Percentiles rank a stretch among this genome's conserved stretches.
Conservation (phyloP, 2,888 invertebrate species). For the Myopa testacea region DNA sequence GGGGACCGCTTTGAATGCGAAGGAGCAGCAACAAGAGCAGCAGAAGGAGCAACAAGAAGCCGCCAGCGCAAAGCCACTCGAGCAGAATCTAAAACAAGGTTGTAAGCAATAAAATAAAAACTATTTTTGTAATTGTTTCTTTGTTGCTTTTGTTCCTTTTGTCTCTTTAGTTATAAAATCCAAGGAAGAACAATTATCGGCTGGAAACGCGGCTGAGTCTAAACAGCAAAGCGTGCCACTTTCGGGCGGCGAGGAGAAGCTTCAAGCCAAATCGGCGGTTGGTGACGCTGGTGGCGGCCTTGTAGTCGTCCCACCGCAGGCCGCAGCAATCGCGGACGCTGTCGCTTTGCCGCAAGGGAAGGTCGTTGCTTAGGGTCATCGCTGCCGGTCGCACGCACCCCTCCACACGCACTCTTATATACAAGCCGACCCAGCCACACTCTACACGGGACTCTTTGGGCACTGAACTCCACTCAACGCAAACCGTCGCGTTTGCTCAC, state of each 20-base stretch:
- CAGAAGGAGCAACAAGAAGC: neutral
- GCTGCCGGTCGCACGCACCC: conserved; percentile 31
- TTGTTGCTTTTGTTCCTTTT: no score
- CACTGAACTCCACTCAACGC: neutral
- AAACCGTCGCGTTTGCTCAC: neutral
- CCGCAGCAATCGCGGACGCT: neutral
- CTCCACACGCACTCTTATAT: conserved; percentile 40
- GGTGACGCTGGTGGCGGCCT: conserved; percentile 1
- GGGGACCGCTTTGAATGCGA: conserved; percentile 51
- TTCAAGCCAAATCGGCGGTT: conserved; percentile 14
- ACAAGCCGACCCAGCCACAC: conserved; percentile 40
- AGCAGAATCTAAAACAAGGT: conserved; percentile 48
- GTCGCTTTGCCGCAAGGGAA: conserved; percentile 38
- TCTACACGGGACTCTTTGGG: conserved; percentile 56
- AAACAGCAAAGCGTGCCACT: neutral
- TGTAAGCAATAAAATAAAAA: conserved; percentile 43
- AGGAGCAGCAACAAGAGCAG: conserved; percentile 41
- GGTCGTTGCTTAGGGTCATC: conserved; percentile 37
- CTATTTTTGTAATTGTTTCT: neutral
- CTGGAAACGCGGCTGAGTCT: neutral
- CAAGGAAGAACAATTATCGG: neutral
- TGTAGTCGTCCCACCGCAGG: neutral
- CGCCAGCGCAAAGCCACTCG: conserved; percentile 9
- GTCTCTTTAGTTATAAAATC: conserved; percentile 12
- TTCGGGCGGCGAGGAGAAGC: neutral